These are phyloP conservation scores for Hemiprocne comata DNA, from an alignment of 2,113 vertebrate species.

Conservation along the genomic window DNA sequence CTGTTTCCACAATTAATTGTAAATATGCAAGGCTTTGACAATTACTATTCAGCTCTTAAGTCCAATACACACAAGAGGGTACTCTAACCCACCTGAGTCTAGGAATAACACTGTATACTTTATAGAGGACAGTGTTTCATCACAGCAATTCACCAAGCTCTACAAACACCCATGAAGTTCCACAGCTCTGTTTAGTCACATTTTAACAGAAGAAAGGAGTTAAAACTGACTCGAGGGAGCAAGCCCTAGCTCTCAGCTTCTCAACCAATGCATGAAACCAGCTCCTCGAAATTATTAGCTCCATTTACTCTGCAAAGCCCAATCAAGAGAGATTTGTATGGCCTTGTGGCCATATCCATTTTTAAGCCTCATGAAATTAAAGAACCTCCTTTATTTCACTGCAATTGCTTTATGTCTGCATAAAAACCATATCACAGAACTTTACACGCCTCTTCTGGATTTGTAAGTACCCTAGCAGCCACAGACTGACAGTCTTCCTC, in stretches of 20 bases:
- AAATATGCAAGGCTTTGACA: not conserved
- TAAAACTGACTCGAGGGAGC: not conserved
- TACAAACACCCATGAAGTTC: slow-evolving; percentile 1
- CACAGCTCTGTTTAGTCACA: not conserved
- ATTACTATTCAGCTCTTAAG: not conserved
- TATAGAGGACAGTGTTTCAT: not conserved
- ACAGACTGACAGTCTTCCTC: not conserved
- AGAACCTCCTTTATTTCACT: slow-evolving; percentile 28
- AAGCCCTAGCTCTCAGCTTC: not conserved
- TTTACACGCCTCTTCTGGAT: not conserved
- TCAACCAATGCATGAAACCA: not conserved
- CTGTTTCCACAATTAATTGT: not conserved
- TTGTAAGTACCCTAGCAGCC: not conserved
- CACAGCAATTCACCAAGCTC: not conserved
- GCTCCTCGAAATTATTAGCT: not conserved
- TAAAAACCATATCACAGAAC: not conserved
- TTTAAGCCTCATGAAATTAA: slow-evolving; percentile 46
- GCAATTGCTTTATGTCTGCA: slow-evolving; percentile 10
- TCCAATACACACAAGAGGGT: not conserved
- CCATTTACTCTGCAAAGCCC: slow-evolving; percentile 32
- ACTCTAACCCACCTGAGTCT: not conserved
- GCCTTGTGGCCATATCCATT: not conserved
- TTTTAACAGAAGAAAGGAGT: slow-evolving; percentile 1
- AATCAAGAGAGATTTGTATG: not conserved
- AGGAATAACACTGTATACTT: not conserved